Evolutionary conservation across 2,888 invertebrate species (phyloP).

Genomic region (Notodonta dromedarius): DNA sequence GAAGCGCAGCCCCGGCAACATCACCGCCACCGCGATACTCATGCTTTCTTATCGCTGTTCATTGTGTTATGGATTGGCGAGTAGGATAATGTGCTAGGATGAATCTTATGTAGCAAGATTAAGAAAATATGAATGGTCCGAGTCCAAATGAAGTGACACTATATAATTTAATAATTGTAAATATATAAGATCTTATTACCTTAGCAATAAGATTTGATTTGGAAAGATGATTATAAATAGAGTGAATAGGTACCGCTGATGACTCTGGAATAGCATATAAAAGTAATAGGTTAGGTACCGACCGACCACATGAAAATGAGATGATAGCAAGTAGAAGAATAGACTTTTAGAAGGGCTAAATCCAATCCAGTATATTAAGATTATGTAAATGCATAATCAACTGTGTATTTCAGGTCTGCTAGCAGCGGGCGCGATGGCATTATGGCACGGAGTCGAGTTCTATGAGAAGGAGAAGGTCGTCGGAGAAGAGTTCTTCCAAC

Average conservation of each 20-base stretch:
- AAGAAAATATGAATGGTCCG: too few relatives aligned
- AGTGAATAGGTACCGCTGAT: too few relatives aligned
- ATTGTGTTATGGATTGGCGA: too few relatives aligned
- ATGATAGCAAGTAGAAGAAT: not conserved
- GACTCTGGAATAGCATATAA: not conserved
- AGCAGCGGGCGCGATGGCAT: slow-evolving; percentile 96
- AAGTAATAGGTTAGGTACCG: too few relatives aligned
- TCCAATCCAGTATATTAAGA: not conserved
- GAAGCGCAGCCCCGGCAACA: slow-evolving; percentile 96
- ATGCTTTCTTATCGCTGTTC: slow-evolving; percentile 86
- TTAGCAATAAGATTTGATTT: too few relatives aligned
- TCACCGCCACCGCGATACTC: slow-evolving; percentile 96
- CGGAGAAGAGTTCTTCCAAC: slow-evolving; percentile 95
- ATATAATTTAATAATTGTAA: too few relatives aligned
- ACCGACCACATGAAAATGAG: too few relatives aligned
- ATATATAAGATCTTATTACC: too few relatives aligned
- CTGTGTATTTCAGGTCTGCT: slow-evolving; percentile 88
- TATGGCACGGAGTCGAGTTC: slow-evolving; percentile 98
- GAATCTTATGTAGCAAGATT: too few relatives aligned
- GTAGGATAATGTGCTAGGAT: too few relatives aligned
- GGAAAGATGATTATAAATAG: too few relatives aligned
- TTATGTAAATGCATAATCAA: not conserved
- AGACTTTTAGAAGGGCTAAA: not conserved
- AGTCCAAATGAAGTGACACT: too few relatives aligned
- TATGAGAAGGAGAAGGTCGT: slow-evolving; percentile 97